Conservation (phyloP, 2,888 invertebrate genomes). For the Lepidochitona cinerea region DNA sequence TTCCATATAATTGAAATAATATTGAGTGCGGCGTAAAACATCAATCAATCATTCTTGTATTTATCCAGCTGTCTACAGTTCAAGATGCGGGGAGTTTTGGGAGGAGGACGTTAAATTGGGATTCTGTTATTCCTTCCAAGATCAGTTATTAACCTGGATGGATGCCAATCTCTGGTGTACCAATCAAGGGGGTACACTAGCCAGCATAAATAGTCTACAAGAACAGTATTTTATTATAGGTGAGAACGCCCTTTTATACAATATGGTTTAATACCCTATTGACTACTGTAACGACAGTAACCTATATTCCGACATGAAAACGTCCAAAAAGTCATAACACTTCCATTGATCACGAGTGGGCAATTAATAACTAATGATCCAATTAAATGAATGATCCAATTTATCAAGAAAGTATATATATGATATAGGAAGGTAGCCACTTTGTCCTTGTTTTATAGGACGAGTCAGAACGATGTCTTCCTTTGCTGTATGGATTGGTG, state of each 20-base stretch:
- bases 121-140: constrained; percentile 18
- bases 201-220: constrained; percentile 30
- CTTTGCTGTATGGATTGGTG: constrained; percentile 53
- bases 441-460: background rate
- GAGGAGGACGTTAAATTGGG: constrained; percentile 12
- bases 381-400: no score
- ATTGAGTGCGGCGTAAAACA: no score
- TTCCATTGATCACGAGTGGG: no score
- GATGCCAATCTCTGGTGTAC: constrained; percentile 38
- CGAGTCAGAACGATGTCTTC: constrained; percentile 31
- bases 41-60: no score
- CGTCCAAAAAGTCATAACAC: no score
- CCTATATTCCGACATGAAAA: no score
- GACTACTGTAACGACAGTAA: no score
- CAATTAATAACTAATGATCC: no score
- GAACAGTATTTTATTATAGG: background rate
- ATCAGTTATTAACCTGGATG: constrained; percentile 33
- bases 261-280: no score
- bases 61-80: background rate
- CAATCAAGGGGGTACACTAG: constrained; percentile 36
- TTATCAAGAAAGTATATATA: no score
- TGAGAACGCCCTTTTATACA: background rate
- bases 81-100: constrained; percentile 23
- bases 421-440: no score
- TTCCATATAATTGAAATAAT: no score